Conservation (phyloP, 2,888 invertebrate species). For the Antheraea assamensis region DNA sequence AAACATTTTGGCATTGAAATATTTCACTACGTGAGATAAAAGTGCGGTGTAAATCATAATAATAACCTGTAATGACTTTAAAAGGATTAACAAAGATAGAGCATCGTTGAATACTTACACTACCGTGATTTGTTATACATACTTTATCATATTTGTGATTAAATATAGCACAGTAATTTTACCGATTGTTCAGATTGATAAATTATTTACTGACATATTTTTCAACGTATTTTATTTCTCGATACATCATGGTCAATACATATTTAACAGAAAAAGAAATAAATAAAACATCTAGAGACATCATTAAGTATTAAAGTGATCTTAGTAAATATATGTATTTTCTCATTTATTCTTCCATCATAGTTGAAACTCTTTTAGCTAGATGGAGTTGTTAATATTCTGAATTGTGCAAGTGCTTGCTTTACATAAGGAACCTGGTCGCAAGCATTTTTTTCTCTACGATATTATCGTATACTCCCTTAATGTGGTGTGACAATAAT, state of each 20-base stretch:
- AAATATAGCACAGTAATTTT: neutral
- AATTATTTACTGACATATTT: neutral
- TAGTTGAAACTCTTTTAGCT: too few relatives aligned
- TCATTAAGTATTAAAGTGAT: neutral
- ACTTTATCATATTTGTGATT: constrained; percentile 12
- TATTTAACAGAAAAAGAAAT: neutral
- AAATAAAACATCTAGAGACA: neutral
- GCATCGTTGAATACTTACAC: neutral
- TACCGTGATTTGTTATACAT: constrained; percentile 4
- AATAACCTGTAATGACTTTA: neutral
- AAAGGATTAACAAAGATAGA: neutral
- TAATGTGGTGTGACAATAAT: too few relatives aligned
- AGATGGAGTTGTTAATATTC: too few relatives aligned
- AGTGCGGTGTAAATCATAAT: neutral
- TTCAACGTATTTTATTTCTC: neutral
- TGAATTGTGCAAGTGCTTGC: too few relatives aligned
- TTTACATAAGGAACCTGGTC: too few relatives aligned
- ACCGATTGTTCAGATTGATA: neutral
- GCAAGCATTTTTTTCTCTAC: too few relatives aligned
- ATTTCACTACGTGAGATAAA: neutral
- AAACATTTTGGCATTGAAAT: neutral
- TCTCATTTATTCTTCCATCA: neutral
- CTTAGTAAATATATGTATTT: neutral
- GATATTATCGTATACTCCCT: too few relatives aligned
- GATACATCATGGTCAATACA: neutral